Percentiles rank a stretch among this genome's conserved stretches.
Evolutionary conservation across 2,797 vertebrate species (phyloP).

Genomic region (Microcaecilia unicolor): DNA sequence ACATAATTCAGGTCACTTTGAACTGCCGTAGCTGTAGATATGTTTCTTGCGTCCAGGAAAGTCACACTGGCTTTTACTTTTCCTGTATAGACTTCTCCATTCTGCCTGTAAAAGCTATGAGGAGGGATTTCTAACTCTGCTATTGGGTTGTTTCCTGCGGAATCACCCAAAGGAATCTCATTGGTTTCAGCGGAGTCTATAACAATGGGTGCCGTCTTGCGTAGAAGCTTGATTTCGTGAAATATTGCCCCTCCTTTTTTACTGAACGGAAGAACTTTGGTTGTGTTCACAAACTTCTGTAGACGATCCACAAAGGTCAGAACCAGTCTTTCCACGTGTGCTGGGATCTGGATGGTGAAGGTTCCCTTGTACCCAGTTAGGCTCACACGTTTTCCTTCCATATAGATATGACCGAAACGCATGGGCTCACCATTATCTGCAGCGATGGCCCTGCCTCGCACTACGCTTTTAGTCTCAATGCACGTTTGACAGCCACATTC

Average conservation of each 20-base stretch:
- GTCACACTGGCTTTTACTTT: conserved; percentile 90
- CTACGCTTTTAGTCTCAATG: conserved; percentile 69
- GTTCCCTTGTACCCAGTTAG: conserved; percentile 95
- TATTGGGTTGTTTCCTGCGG: conserved; percentile 72
- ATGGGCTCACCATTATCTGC: conserved; percentile 85
- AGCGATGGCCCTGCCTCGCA: conserved; percentile 79
- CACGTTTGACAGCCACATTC: conserved; percentile 86
- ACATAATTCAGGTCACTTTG: conserved; percentile 93
- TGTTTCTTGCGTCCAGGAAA: conserved; percentile 85
- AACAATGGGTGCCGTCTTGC: conserved; percentile 73
- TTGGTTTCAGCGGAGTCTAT: conserved; percentile 73
- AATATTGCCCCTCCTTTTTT: conserved; percentile 83
- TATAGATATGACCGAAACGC: conserved; percentile 89
- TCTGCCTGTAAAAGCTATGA: conserved; percentile 79
- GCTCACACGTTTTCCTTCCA: conserved; percentile 76
- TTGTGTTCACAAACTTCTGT: conserved; percentile 93
- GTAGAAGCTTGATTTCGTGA: conserved; percentile 85
- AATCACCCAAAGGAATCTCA: conserved; percentile 76
- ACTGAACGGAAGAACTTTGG: conserved; percentile 90
- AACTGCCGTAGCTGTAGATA: conserved; percentile 73
- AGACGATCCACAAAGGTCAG: conserved; percentile 91
- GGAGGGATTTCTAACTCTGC: conserved; percentile 87
- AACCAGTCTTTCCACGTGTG: conserved; percentile 80
- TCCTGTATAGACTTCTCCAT: conserved; percentile 80
- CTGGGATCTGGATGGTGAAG: conserved; percentile 83